Percentiles rank a stretch among this genome's conserved stretches.
Evolutionary conservation across 2,113 vertebrate species (phyloP).

Genomic region (Xiphophorus couchianus): DNA sequence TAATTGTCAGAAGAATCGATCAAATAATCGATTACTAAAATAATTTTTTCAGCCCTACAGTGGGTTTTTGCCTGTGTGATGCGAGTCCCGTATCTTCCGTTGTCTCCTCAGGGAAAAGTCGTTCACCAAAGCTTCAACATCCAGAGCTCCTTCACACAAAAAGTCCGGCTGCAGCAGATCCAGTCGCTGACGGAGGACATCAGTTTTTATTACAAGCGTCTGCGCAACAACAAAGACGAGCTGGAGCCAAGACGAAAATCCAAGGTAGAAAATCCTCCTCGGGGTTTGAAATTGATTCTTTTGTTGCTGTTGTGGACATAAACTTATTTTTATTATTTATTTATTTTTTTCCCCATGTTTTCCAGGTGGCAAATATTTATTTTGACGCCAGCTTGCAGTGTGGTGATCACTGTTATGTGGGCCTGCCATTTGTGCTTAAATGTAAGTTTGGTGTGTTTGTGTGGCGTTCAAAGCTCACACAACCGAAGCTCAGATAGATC

Average conservation of each 20-base stretch:
- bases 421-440: slow-evolving; percentile 94
- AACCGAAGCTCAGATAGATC: not conserved
- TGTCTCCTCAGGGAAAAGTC: slow-evolving; percentile 86
- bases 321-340: slow-evolving; percentile 28
- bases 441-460: slow-evolving; percentile 80
- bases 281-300: not conserved
- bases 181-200: slow-evolving; percentile 91
- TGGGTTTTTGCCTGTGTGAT: not conserved
- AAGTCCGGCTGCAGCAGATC: slow-evolving; percentile 93
- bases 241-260: slow-evolving; percentile 94
- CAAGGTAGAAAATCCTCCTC: slow-evolving; percentile 82
- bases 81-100: not conserved
- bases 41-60: too few relatives aligned
- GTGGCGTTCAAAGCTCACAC: not conserved
- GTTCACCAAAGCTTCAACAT: slow-evolving; percentile 95
- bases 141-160: slow-evolving; percentile 96
- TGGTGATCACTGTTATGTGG: slow-evolving; percentile 94
- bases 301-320: not conserved
- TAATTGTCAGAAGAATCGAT: too few relatives aligned
- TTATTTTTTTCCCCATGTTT: slow-evolving; percentile 41
- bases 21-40: too few relatives aligned
- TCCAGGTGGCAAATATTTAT: slow-evolving; percentile 98
- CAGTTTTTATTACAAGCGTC: slow-evolving; percentile 93
- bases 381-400: slow-evolving; percentile 95
- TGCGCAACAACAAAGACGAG: slow-evolving; percentile 93